phyloP scores from a whole-genome alignment of 2,797 vertebrate species.

The Lemur catta region DNA sequence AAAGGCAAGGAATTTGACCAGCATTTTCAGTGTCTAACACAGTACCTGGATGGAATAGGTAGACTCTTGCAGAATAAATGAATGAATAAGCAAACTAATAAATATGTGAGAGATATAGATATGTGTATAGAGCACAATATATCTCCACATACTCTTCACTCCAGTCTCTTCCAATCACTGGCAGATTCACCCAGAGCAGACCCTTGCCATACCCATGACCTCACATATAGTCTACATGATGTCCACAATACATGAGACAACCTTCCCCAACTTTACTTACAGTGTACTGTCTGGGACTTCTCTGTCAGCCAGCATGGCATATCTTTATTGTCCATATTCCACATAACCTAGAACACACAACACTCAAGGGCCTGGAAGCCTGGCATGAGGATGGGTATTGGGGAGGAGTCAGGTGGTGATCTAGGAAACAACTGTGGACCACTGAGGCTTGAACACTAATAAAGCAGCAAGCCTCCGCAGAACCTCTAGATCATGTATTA shows the following conservation, averaged over 20 bases:
- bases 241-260: background rate
- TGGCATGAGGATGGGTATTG: background rate
- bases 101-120: background rate
- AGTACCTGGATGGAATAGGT: background rate
- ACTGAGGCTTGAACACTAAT: background rate
- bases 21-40: background rate
- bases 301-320: background rate
- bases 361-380: background rate
- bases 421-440: background rate
- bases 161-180: background rate
- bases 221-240: background rate
- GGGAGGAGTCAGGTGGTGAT: background rate
- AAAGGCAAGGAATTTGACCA: background rate
- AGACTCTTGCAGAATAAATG: background rate
- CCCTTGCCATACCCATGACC: background rate
- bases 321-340: background rate
- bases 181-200: background rate
- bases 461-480: background rate
- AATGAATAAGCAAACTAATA: background rate
- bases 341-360: background rate
- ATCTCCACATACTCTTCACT: background rate
- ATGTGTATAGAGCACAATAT: background rate
- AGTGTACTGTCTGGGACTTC: background rate
- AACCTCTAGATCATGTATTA: background rate
- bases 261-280: background rate